Base-by-base conservation (phyloP, 2,113 vertebrate species). In the Orthochromis indermauri region DNA sequence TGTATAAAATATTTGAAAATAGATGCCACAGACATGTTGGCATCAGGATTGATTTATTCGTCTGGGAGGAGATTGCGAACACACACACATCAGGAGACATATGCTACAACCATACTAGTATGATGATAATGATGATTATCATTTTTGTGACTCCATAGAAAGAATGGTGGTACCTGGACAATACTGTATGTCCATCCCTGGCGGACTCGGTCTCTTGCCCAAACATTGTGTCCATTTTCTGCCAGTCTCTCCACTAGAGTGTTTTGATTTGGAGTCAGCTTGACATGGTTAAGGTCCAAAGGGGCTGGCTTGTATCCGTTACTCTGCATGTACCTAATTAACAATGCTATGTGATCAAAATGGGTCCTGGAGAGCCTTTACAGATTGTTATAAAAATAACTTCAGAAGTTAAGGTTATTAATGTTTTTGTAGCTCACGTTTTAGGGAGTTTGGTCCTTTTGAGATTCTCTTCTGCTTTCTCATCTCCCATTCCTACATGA, bases 151-250 rank as follows among this genome's bases (percentile, higher is more conserved):
- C 0, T 66, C 33, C n/a, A 73, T 19, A 35, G 40, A 49, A 47
- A 21, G 2, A 61, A 49, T 21, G 53, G 19, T 55, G 5, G n/a
- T 89, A 97, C 97, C 96, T 98, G 98, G 53, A 98, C 96, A 0
- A 97, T 97, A 8, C 98, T 98, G 82, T 98, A 98, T 6, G 97
- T 98, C 98, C 98, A 98, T 71, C 97, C 97, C 90, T 98, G 98
- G 8, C 96, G 97, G 53, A 98, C 97, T 0, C 98, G 93, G 93
- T 98, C 98, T 84, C 98, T 96, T 3, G 98, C 98, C 98, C 98
- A 98, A 31, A 98, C 97, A 0, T 98, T 98, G 96, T 98, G 98
- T 11, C 97, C 97, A 0, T 98, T 98, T 94, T 98, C 98, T 5
- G 98, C 98, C 92, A 98, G 96, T 84, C 97, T 97, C 89, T 98